Percentiles rank a stretch among this genome's conserved stretches.
Conservation (phyloP, 2,113 vertebrate genomes). For the Rattus rattus region DNA sequence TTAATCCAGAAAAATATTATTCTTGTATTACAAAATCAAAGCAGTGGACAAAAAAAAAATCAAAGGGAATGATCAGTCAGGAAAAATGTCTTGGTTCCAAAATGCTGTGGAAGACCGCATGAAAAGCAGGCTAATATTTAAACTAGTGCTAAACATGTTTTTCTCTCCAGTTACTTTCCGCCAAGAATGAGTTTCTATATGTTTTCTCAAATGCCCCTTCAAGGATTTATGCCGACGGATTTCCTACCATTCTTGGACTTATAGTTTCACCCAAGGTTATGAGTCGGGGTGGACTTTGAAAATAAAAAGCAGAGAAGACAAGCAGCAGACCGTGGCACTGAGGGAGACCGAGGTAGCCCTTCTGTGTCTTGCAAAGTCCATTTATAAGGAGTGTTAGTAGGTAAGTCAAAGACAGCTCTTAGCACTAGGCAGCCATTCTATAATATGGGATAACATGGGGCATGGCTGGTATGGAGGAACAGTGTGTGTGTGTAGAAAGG, state of each 20-base stretch:
- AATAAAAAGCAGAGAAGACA: slow-evolving; percentile 38
- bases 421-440: neutral
- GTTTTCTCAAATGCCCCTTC: slow-evolving; percentile 62
- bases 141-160: slow-evolving; percentile 66
- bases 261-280: slow-evolving; percentile 65
- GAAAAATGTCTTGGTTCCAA: slow-evolving; percentile 75
- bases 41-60: slow-evolving; percentile 60
- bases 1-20: slow-evolving; percentile 80
- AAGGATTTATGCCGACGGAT: slow-evolving; percentile 60
- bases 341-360: neutral
- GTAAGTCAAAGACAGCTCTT: neutral
- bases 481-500: neutral
- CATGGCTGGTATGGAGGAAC: neutral
- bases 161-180: slow-evolving; percentile 67
- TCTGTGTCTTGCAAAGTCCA: neutral
- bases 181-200: slow-evolving; percentile 64
- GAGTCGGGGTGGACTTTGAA: slow-evolving; percentile 33
- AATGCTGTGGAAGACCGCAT: slow-evolving; percentile 63
- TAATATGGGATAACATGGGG: neutral
- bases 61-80: slow-evolving; percentile 71
- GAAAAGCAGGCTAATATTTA: slow-evolving; percentile 67
- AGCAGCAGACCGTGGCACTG: neutral
- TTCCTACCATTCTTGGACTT: slow-evolving; percentile 58
- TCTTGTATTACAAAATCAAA: slow-evolving; percentile 81
- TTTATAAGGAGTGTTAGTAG: neutral